Conservation (phyloP, 1,140 invertebrate genomes). For the Drosophila nasuta region DNA sequence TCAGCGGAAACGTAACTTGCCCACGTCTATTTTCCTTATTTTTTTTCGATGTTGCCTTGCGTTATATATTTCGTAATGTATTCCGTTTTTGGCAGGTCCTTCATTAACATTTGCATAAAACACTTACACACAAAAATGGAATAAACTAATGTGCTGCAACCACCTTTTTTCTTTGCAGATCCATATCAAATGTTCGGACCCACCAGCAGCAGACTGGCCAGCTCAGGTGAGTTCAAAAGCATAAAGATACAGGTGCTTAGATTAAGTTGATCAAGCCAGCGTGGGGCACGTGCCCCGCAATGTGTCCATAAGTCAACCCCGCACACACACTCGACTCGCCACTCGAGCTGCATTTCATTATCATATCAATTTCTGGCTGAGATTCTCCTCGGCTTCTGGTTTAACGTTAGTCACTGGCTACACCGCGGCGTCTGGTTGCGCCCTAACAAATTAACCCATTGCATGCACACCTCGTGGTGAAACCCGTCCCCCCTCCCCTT, state of each 20-base stretch:
- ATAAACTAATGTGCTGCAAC: slow-evolving; percentile 61
- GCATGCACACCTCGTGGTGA: slow-evolving; percentile 53
- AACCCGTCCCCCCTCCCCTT: background rate
- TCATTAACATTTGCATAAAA: slow-evolving; percentile 78
- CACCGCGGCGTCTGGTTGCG: slow-evolving; percentile 21
- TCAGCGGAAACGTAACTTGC: slow-evolving; percentile 79
- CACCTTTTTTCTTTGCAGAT: slow-evolving; percentile 89
- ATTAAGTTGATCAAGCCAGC: slow-evolving; percentile 58
- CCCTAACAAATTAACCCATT: slow-evolving; percentile 82
- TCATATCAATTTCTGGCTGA: slow-evolving; percentile 80
- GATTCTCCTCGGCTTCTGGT: slow-evolving; percentile 51
- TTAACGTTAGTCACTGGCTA: slow-evolving; percentile 48
- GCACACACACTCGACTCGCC: background rate
- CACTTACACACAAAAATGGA: slow-evolving; percentile 8
- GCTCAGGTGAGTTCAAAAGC: slow-evolving; percentile 90
- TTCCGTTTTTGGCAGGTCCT: slow-evolving; percentile 60
- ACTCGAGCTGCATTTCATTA: slow-evolving; percentile 66
- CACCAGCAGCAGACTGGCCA: slow-evolving; percentile 96
- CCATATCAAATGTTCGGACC: slow-evolving; percentile 98
- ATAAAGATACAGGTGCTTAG: slow-evolving; percentile 84
- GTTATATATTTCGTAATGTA: slow-evolving; percentile 42
- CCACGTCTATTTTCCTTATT: slow-evolving; percentile 35
- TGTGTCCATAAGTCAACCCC: slow-evolving; percentile 2
- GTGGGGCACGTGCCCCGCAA: slow-evolving; percentile 4
- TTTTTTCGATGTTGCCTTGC: background rate